A percentile compares a stretch with the other conserved stretches of the same genome.
These are phyloP conservation scores for Pontoporia blainvillei DNA, from an alignment of 2,113 vertebrate species.

Conservation along the genomic window DNA sequence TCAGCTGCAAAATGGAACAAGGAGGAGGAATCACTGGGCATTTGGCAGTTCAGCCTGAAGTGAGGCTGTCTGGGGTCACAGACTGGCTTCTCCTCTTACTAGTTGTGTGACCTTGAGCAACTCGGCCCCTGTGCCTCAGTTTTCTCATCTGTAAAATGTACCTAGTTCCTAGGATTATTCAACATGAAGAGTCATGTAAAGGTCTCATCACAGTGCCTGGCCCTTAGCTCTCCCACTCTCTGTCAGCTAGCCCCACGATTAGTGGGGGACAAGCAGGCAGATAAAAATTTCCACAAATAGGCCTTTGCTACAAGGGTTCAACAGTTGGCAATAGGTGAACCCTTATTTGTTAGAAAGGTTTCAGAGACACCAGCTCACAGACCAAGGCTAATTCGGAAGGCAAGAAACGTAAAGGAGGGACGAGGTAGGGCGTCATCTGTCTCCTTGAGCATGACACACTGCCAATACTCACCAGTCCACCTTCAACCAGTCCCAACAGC, in stretches of 20 bases:
- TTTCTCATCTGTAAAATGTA: neutral
- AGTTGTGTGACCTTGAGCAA: neutral
- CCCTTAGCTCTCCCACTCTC: neutral
- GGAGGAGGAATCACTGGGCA: neutral
- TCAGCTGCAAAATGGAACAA: neutral
- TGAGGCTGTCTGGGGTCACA: neutral
- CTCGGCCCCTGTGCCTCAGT: neutral
- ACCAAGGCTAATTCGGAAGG: neutral
- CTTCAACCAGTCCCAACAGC: neutral
- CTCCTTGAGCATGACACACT: neutral
- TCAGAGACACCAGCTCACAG: slow-evolving; percentile 8
- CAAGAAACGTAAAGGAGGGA: neutral
- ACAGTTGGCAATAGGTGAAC: neutral
- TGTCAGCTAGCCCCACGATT: neutral
- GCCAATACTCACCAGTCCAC: neutral
- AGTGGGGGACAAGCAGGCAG: neutral
- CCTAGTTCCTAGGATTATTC: neutral
- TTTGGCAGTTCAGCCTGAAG: neutral
- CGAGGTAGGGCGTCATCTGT: neutral
- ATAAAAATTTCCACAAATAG: neutral
- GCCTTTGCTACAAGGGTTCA: neutral
- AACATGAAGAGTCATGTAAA: neutral
- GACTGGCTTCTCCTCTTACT: neutral
- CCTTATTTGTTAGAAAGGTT: neutral
- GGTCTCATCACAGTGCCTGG: neutral